Conservation (phyloP, 1,140 invertebrate species). For the Andrena cerasifolii region DNA sequence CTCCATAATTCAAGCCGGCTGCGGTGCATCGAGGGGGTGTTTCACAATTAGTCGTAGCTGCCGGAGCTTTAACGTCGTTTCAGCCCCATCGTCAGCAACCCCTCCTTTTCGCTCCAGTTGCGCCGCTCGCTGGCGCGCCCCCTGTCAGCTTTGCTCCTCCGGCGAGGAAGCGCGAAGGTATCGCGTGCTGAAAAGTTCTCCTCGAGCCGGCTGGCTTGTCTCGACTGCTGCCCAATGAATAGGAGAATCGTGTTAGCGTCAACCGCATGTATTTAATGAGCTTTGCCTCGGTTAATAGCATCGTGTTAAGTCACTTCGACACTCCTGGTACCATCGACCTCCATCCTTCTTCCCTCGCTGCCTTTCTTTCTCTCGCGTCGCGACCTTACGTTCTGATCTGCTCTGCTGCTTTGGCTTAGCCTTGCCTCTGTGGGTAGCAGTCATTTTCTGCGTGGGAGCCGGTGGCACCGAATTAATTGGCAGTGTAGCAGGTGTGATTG, state of each 20-base stretch:
- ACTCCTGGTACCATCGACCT: too few species aligned
- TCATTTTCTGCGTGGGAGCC: too few species aligned
- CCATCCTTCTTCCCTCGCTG: too few species aligned
- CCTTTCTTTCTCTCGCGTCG: too few species aligned
- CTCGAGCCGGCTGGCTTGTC: background rate
- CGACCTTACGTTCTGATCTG: too few species aligned
- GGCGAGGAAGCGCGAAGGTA: background rate
- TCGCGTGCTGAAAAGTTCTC: slow-evolving; percentile 31
- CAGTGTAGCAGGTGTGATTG: too few species aligned
- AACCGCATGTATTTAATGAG: background rate
- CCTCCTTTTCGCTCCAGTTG: background rate
- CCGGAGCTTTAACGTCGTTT: slow-evolving; percentile 25
- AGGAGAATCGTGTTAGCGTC: slow-evolving; percentile 8
- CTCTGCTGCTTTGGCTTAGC: too few species aligned
- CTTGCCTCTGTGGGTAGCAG: too few species aligned
- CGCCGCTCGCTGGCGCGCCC: background rate
- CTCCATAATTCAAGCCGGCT: slow-evolving; percentile 44
- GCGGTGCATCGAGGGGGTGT: slow-evolving; percentile 17
- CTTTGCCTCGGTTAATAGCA: too few species aligned
- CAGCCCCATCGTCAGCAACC: background rate
- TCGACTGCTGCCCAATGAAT: slow-evolving; percentile 3
- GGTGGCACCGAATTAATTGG: too few species aligned
- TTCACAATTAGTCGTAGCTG: slow-evolving; percentile 43
- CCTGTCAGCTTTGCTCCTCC: slow-evolving; percentile 1
- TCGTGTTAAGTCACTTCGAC: too few species aligned